Percentiles rank a stretch among this genome's conserved stretches.
Evolutionary conservation across 2,113 vertebrate genomes (phyloP).

Genomic region (Miniopterus natalensis): DNA sequence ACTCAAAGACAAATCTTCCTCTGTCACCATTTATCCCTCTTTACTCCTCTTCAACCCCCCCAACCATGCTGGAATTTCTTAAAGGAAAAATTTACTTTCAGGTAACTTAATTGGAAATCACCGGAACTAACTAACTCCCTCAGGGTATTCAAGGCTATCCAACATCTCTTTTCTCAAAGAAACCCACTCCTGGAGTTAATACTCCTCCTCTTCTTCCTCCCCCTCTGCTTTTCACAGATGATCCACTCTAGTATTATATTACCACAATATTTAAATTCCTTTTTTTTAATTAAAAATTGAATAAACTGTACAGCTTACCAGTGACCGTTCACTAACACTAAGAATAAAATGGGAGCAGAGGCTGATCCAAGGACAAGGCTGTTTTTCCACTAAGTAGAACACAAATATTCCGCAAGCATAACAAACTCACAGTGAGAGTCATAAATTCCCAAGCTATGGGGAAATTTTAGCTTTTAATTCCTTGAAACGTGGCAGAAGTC

Average conservation of each 20-base stretch:
- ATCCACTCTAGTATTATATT: neutral
- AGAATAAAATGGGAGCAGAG: neutral
- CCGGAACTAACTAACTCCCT: neutral
- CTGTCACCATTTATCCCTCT: neutral
- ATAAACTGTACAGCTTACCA: neutral
- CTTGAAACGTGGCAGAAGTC: neutral
- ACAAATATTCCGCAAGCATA: neutral
- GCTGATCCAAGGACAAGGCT: neutral
- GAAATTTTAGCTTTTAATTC: constrained; percentile 7
- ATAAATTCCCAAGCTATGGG: neutral
- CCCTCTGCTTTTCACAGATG: neutral
- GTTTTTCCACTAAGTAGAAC: neutral
- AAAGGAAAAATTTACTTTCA: neutral
- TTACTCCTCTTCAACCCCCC: neutral
- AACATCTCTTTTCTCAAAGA: neutral
- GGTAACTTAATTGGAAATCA: constrained; percentile 7
- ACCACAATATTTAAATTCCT: constrained; percentile 50
- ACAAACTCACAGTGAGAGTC: neutral
- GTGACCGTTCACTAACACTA: neutral
- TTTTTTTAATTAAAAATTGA: neutral
- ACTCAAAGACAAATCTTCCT: neutral
- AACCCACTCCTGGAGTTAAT: neutral
- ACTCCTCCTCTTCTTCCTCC: too few relatives aligned
- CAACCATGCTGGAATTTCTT: neutral
- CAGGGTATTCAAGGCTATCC: neutral